Base-by-base conservation (phyloP, 2,797 vertebrate species). In the Gadopsis bispinosus region DNA sequence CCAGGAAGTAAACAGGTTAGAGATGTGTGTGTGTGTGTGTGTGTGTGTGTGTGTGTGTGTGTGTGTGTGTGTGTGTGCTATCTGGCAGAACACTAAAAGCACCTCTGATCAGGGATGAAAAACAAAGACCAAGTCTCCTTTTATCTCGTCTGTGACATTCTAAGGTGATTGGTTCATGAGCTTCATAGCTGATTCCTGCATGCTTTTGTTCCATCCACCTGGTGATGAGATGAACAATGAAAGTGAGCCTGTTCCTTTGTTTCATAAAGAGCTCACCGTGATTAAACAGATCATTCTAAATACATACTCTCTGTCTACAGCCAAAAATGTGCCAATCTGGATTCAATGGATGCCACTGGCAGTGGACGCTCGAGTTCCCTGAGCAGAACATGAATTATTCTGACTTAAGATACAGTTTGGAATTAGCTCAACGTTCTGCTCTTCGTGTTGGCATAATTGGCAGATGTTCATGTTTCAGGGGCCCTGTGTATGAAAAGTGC, bases 301-400 rank as follows among this genome's bases (percentile, higher is more conserved):
- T 59, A 77, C 56, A 80, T 5, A 65, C 14, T n/a, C 60, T 68
- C 20, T 71, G 51, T 79, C 78, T 78, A 29, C 68, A 53, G 76
- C 80, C 60, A 56, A 61, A 85, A 79, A 78, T n/a, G 59, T 88
- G 83, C 77, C 81, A 76, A 50, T 64, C 26, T 79, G 71, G 63
- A 83, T 83, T 72, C 68, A 87, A 70, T 84, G 61, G 80, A 73
- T 71, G 67, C 68, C 61, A 86, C 19, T 14, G 70, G 79, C 87
- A 78, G 79, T 72, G 63, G 79, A 84, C 22, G 50, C 76, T 69
- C 8, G 37, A 75, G 53, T 80, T 77, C 69, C 77, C 39, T 14
- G 54, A 87, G 39, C 67, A 75, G 67, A 73, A 61, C 87, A 90
- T 93, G 85, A 93, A 93, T 92, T 87, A 93, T 92, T 92, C 90